Percentiles rank a stretch among this genome's conserved stretches.
phyloP scores from a whole-genome alignment of 2,888 invertebrate genomes.

The Tyria jacobaeae region DNA sequence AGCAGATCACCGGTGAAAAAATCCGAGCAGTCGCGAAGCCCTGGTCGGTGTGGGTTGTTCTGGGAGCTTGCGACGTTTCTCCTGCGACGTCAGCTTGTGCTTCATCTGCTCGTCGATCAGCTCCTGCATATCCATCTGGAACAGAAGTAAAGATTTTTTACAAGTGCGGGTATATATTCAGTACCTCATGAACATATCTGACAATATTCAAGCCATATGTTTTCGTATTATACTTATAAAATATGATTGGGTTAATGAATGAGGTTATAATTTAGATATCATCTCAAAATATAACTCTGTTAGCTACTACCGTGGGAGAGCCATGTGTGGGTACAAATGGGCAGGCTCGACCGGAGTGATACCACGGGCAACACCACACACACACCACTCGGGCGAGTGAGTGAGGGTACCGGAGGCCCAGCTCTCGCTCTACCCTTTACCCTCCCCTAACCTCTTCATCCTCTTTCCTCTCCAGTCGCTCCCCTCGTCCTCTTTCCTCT shows the following conservation, averaged over 20 bases:
- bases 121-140: constrained; percentile 97
- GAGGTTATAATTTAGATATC: no score
- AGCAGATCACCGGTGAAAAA: constrained; percentile 85
- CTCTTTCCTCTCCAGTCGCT: no score
- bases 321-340: no score
- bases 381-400: no score
- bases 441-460: no score
- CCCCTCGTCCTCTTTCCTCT: no score
- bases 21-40: constrained; percentile 77
- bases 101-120: constrained; percentile 96
- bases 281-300: no score
- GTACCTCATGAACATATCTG: background rate
- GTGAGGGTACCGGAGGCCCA: no score
- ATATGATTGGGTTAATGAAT: background rate
- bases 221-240: background rate
- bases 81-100: constrained; percentile 91
- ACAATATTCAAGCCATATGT: background rate
- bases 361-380: no score
- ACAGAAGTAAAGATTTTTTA: constrained; percentile 27
- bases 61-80: constrained; percentile 83
- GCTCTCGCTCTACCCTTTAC: no score
- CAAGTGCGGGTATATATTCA: background rate
- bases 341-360: no score
- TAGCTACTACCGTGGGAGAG: no score
- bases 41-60: constrained; percentile 74